phyloP scores from a whole-genome alignment of 1,140 invertebrate genomes.

The Brachionus plicatilis region DNA sequence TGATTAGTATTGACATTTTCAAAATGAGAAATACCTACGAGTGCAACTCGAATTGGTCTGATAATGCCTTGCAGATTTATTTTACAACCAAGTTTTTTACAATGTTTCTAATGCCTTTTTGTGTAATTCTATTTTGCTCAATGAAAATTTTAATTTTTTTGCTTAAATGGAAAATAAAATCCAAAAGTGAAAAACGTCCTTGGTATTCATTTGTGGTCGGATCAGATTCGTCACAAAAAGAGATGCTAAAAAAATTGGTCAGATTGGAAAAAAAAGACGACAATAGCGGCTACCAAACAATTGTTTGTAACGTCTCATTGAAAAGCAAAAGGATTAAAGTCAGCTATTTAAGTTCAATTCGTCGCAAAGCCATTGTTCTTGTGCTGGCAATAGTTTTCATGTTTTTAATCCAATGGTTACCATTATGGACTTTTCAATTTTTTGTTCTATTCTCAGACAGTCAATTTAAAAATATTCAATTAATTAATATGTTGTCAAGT shows the following conservation, averaged over 20 bases:
- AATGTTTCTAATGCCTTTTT: neutral
- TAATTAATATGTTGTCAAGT: neutral
- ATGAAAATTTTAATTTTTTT: constrained; percentile 13
- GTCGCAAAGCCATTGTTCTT: constrained; percentile 14
- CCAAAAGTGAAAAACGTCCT: neutral
- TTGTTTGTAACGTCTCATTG: neutral
- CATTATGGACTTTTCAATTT: constrained; percentile 33
- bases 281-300: neutral
- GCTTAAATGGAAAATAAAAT: constrained; percentile 26
- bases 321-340: neutral
- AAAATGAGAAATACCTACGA: neutral
- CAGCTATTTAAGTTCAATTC: neutral
- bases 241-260: neutral
- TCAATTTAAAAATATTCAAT: neutral
- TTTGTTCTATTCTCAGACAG: neutral
- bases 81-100: neutral
- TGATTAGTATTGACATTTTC: neutral
- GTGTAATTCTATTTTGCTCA: neutral
- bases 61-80: neutral
- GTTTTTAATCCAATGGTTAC: constrained; percentile 33
- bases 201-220: neutral
- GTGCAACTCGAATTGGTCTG: neutral
- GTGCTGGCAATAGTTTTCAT: neutral
- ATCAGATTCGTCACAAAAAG: neutral
- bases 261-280: neutral